phyloP scores from a whole-genome alignment of 2,888 invertebrate genomes.

The Anthrax anthrax region DNA sequence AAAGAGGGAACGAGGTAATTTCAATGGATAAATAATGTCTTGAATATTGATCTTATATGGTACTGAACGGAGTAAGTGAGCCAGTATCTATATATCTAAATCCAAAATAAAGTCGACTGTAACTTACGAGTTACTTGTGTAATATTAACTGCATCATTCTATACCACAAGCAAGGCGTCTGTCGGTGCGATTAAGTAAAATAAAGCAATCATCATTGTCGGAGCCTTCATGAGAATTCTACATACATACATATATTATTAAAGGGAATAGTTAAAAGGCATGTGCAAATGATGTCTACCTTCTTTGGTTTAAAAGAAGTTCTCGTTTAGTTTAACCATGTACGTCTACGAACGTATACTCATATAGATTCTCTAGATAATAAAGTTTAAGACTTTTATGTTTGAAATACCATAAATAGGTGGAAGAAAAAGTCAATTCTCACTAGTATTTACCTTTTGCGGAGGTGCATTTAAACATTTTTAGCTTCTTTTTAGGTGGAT shows the following conservation, averaged over 20 bases:
- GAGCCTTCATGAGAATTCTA: neutral
- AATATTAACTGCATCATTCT: too few species aligned
- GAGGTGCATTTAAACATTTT: conserved; percentile 8
- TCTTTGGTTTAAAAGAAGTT: neutral
- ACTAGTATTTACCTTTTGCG: conserved; percentile 7
- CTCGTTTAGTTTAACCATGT: too few species aligned
- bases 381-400: neutral
- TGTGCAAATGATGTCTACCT: neutral
- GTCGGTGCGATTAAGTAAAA: conserved; percentile 4
- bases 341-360: too few species aligned
- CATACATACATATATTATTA: conserved; percentile 1
- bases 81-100: too few species aligned
- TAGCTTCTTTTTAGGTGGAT: conserved; percentile 2
- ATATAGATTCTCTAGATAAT: neutral
- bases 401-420: conserved; percentile 4
- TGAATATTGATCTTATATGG: too few species aligned
- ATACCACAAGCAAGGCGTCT: neutral
- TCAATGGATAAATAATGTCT: too few species aligned
- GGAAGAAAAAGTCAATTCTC: conserved; percentile 6
- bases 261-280: neutral
- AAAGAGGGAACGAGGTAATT: too few species aligned
- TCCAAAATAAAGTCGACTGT: too few species aligned
- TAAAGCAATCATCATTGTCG: conserved; percentile 6
- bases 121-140: too few species aligned
- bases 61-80: too few species aligned